A percentile compares a stretch with the other conserved stretches of the same genome.
Conservation (phyloP, 2,888 invertebrate genomes). For the Lochmaea capreae region DNA sequence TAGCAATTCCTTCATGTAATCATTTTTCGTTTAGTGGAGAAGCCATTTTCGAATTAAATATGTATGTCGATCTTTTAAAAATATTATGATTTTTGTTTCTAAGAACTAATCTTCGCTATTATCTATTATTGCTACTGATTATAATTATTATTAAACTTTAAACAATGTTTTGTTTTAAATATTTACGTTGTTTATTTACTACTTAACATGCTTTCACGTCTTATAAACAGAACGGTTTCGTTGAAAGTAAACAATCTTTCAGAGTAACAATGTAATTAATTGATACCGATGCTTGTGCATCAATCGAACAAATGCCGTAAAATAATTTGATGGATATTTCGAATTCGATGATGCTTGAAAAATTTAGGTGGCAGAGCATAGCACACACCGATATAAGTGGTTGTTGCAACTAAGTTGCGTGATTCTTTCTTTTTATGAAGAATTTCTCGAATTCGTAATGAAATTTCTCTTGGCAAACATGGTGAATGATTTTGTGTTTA, state of each 20-base stretch:
- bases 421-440: constrained; percentile 10
- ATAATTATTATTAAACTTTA: neutral
- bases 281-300: neutral
- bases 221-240: neutral
- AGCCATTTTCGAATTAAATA: too few relatives aligned
- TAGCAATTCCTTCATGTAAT: too few relatives aligned
- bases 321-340: constrained; percentile 7
- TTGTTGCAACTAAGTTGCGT: constrained; percentile 12
- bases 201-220: neutral
- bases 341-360: constrained; percentile 17
- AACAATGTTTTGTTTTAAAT: constrained; percentile 1
- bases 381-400: neutral
- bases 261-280: neutral
- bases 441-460: constrained; percentile 24
- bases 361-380: neutral
- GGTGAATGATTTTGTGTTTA: constrained; percentile 22
- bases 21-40: too few relatives aligned
- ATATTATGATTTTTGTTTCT: neutral
- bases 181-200: neutral
- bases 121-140: neutral
- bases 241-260: neutral
- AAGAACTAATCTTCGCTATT: neutral
- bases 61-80: too few relatives aligned
- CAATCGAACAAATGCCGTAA: neutral
- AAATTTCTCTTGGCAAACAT: constrained; percentile 27